phyloP scores from a whole-genome alignment of 2,888 invertebrate genomes.

The Ophion obscuratus region DNA sequence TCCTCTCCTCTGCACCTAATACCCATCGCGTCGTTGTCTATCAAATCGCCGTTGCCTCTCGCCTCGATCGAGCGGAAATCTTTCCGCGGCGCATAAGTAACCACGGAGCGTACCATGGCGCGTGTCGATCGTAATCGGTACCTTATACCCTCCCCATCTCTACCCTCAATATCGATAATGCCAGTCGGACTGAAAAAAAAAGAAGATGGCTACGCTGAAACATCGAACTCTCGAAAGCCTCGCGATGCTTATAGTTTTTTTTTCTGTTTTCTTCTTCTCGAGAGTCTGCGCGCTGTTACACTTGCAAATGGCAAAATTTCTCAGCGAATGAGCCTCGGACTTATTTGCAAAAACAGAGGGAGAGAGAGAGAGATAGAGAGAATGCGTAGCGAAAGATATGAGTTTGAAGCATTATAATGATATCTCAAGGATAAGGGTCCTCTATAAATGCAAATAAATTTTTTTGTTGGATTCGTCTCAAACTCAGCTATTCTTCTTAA shows the following conservation, averaged over 20 bases:
- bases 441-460: neutral
- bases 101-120: slow-evolving; percentile 35
- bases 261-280: slow-evolving; percentile 12
- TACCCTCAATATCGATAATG: slow-evolving; percentile 35
- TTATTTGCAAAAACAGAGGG: slow-evolving; percentile 1
- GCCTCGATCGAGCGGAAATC: slow-evolving; percentile 5
- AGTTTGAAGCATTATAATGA: slow-evolving; percentile 25
- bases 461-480: too few relatives aligned
- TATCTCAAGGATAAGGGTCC: slow-evolving; percentile 24
- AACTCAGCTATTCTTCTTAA: too few relatives aligned
- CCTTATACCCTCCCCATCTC: neutral
- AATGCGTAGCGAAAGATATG: slow-evolving; percentile 6
- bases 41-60: neutral
- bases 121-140: slow-evolving; percentile 49
- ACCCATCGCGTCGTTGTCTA: neutral
- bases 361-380: slow-evolving; percentile 2
- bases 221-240: slow-evolving; percentile 25
- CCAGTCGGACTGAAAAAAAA: slow-evolving; percentile 13
- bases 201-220: slow-evolving; percentile 19
- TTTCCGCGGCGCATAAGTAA: slow-evolving; percentile 7
- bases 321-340: slow-evolving; percentile 11
- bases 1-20: slow-evolving; percentile 22
- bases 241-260: neutral
- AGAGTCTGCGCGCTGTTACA: slow-evolving; percentile 26
- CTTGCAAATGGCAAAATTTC: slow-evolving; percentile 22